Percentiles rank a stretch among this genome's conserved stretches.
Conservation (phyloP, 2,113 vertebrate genomes). For the Lucifuga dentata region DNA sequence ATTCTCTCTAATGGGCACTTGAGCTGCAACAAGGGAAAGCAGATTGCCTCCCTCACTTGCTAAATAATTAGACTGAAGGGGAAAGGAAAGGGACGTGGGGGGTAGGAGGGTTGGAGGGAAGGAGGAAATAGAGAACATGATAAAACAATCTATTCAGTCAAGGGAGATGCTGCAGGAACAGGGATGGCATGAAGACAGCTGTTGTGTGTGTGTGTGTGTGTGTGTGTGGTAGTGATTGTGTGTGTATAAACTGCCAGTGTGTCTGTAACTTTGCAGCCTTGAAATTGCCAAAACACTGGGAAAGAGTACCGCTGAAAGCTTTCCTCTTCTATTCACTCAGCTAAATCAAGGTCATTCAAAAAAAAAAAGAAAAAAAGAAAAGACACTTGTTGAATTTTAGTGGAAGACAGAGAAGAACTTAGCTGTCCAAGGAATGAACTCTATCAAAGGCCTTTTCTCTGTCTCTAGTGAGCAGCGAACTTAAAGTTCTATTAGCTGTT, state of each 20-base stretch:
- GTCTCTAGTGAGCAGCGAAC: conserved; percentile 40
- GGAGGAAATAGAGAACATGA: conserved; percentile 38
- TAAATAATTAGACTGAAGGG: conserved; percentile 75
- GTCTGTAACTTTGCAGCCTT: not conserved
- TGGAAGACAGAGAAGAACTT: not conserved
- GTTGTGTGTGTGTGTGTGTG: conserved; percentile 26
- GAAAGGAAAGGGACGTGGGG: conserved; percentile 40
- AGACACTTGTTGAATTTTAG: conserved; percentile 19
- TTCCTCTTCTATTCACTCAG: not conserved
- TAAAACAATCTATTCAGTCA: conserved; percentile 64
- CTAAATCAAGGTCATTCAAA: conserved; percentile 30
- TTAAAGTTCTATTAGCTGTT: conserved; percentile 53
- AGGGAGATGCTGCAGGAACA: conserved; percentile 54
- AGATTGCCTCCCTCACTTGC: conserved; percentile 71
- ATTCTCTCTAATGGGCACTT: conserved; percentile 76
- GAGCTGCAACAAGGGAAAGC: conserved; percentile 75
- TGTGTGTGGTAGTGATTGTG: conserved; percentile 11
- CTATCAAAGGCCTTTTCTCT: conserved; percentile 12
- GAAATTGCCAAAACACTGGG: conserved; percentile 3
- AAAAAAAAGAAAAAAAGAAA: not conserved
- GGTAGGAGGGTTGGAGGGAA: not conserved
- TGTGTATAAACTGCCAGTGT: not conserved
- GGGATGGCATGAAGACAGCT: conserved; percentile 68
- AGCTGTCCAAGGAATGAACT: not conserved
- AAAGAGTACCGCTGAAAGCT: conserved; percentile 39